Conservation (phyloP, 1,140 invertebrate species). For the Drosophila carrolli region DNA sequence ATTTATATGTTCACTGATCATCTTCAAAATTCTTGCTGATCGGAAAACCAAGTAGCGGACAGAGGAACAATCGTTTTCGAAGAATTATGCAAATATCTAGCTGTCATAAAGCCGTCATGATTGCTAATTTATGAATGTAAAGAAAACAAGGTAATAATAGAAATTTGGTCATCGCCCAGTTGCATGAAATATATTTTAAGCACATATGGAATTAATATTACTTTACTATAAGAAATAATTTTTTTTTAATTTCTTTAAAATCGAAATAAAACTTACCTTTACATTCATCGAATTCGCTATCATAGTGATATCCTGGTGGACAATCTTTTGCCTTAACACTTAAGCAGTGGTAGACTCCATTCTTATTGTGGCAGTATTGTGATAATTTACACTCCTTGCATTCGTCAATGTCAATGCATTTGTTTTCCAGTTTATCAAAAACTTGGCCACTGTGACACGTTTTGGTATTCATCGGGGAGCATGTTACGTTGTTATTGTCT, state of each 20-base stretch:
- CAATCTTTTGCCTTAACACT: slow-evolving; percentile 53
- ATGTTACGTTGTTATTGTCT: slow-evolving; percentile 88
- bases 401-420: slow-evolving; percentile 88
- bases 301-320: slow-evolving; percentile 45
- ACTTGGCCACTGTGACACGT: slow-evolving; percentile 56
- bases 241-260: background rate
- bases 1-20: too few species aligned
- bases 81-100: too few species aligned
- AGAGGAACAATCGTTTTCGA: too few species aligned
- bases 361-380: slow-evolving; percentile 76
- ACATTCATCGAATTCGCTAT: slow-evolving; percentile 49
- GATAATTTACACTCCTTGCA: slow-evolving; percentile 85
- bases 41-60: too few species aligned
- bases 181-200: too few species aligned
- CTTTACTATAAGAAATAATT: too few species aligned
- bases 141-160: too few species aligned
- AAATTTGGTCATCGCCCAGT: too few species aligned
- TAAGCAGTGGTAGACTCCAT: slow-evolving; percentile 70
- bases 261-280: slow-evolving; percentile 36
- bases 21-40: too few species aligned
- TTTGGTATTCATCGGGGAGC: slow-evolving; percentile 62
- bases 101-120: too few species aligned
- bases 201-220: too few species aligned
- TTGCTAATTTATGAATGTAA: too few species aligned
- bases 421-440: slow-evolving; percentile 28